Conservation (phyloP, 2,797 vertebrate genomes). For the Leucoraja ocellata region DNA sequence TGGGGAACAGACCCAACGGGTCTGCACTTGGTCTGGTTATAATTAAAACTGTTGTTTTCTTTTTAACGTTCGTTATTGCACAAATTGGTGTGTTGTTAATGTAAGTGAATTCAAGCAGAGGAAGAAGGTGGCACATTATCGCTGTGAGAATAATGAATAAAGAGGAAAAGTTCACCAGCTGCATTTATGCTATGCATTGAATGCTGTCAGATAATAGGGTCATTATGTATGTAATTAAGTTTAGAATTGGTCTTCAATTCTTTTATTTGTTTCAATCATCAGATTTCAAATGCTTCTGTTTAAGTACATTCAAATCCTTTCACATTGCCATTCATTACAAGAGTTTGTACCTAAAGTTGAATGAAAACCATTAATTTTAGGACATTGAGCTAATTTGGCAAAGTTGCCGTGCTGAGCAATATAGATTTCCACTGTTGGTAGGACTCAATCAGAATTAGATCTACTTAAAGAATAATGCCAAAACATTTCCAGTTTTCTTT, state of each 20-base stretch:
- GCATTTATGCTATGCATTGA: background rate
- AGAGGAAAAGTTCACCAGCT: background rate
- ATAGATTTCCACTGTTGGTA: background rate
- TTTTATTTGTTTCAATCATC: background rate
- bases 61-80: background rate
- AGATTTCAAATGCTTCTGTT: background rate
- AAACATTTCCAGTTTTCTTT: background rate
- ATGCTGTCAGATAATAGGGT: background rate
- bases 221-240: background rate
- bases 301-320: background rate
- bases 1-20: too few species aligned
- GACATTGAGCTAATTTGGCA: background rate
- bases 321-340: background rate
- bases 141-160: background rate
- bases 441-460: background rate
- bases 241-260: background rate
- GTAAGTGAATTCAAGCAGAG: background rate
- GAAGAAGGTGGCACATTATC: background rate
- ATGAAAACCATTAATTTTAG: background rate
- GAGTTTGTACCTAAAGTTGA: background rate
- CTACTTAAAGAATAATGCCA: background rate
- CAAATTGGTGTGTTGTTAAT: background rate
- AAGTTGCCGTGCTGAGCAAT: background rate
- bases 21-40: background rate
- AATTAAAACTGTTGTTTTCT: background rate